A percentile compares a stretch with the other conserved stretches of the same genome.
Evolutionary conservation across 2,888 invertebrate species (phyloP).

Genomic region (Nesidiocoris tenuis): DNA sequence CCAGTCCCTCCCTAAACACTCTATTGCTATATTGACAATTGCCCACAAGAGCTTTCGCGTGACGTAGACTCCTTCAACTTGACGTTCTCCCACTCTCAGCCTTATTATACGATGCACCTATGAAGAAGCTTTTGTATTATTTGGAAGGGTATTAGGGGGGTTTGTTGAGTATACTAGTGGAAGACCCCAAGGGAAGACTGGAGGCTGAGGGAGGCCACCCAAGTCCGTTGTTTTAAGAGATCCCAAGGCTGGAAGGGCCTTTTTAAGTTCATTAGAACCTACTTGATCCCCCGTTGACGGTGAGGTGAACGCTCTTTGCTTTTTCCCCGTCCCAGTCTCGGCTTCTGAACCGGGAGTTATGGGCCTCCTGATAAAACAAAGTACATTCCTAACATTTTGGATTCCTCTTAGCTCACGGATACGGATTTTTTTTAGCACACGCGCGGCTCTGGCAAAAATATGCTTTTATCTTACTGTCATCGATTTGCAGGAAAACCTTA

Average conservation of each 20-base stretch:
- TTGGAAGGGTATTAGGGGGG: slow-evolving; percentile 39
- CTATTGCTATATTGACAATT: too few relatives aligned
- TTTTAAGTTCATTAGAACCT: slow-evolving; percentile 43
- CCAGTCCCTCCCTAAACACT: too few relatives aligned
- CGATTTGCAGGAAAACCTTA: too few relatives aligned
- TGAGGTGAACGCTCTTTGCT: slow-evolving; percentile 44
- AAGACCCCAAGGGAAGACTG: not conserved
- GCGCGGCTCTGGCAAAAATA: too few relatives aligned
- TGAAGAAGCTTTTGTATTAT: slow-evolving; percentile 39
- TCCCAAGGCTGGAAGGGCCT: slow-evolving; percentile 30
- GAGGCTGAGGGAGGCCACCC: slow-evolving; percentile 33
- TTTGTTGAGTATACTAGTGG: not conserved
- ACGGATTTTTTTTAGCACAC: slow-evolving; percentile 29
- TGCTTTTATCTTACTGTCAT: too few relatives aligned
- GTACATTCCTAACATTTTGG: slow-evolving; percentile 34
- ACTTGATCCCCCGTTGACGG: slow-evolving; percentile 38
- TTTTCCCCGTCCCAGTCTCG: slow-evolving; percentile 10
- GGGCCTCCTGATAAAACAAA: slow-evolving; percentile 33
- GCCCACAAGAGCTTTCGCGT: not conserved
- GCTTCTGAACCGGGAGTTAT: slow-evolving; percentile 33
- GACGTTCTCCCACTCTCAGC: not conserved
- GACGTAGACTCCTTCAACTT: not conserved
- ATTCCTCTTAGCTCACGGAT: slow-evolving; percentile 26
- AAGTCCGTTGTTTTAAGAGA: slow-evolving; percentile 37
- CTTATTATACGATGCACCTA: not conserved